Conservation (phyloP, 2,797 vertebrate genomes). For the Florisuga fusca region DNA sequence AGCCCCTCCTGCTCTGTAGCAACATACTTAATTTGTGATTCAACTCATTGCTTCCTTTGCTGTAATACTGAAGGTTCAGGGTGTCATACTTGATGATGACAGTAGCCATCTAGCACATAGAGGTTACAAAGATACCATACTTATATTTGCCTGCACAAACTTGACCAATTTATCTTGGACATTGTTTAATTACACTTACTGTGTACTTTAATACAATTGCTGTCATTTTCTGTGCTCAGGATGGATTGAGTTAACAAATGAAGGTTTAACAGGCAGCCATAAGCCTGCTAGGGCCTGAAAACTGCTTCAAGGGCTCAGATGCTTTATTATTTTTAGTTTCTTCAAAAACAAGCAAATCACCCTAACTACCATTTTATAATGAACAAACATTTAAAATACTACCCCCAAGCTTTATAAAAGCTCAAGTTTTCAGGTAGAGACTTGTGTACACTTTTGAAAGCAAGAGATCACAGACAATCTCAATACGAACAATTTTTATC, state of each 20-base stretch:
- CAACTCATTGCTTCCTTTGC: not conserved
- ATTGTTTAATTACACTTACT: rapidly evolving
- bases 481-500: not conserved
- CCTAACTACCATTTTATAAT: not conserved
- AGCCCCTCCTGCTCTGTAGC: not conserved
- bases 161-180: not conserved
- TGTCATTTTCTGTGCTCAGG: not conserved
- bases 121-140: not conserved
- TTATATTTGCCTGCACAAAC: not conserved
- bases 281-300: not conserved
- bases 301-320: not conserved
- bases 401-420: not conserved
- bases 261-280: not conserved
- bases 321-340: not conserved
- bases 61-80: not conserved
- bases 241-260: not conserved
- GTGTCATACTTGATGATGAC: not conserved
- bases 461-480: not conserved
- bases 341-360: not conserved
- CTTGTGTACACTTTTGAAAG: constrained; percentile 7
- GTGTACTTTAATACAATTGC: not conserved
- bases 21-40: not conserved
- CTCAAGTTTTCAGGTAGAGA: not conserved
- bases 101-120: not conserved
- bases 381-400: not conserved